Base-by-base conservation (phyloP, 2,797 vertebrate species). In the Bryconaethiops microstoma region DNA sequence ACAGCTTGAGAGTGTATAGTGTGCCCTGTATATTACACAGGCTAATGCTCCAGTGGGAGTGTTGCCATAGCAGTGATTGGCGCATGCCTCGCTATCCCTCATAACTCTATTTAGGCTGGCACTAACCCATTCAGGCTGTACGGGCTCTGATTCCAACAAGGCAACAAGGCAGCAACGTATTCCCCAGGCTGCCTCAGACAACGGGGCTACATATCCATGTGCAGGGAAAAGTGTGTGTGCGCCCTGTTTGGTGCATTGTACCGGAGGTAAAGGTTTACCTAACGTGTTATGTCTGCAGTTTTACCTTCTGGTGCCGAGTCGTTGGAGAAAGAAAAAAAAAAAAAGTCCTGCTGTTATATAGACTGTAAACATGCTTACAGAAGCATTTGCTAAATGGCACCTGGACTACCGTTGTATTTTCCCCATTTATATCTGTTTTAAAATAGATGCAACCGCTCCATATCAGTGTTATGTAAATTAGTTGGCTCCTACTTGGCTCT, bases 201-300 rank as follows among this genome's bases (percentile, higher is more conserved):
- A 72, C 4, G 14, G 72, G 78, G 45, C 63, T 79, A 70, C 57
- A 23, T 63, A 82, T 83, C 50, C 54, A 16, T 77, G 76, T 69
- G 62, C 64, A 75, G 23, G 76, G 65, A 76, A 74, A 54, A 16
- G 68, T 73, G 16, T 77, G 63, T 48, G 67, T 65, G n/a, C 50
- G 57, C n/a, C n/a, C 74, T 80, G 23, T 76, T 76, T 82, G 80
- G 78, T 50, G 55, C 70, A 80, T 70, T 82, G 63, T 80, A 80
- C 77, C 81, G 63, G 67, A 80, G 70, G 69, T 76, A 81, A 83
- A 87, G 83, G 84, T 84, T 84, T 86, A 83, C 69, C 62, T 67
- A 69, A 71, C 21, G 14, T 29, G 73, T 85, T 54, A 35, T 74
- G 68, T 69, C 62, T 69, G 69, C 52, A n/a, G 10, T 39, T 40